These are phyloP conservation scores for Archips crataeganus DNA, from an alignment of 2,888 invertebrate species.

Conservation along the genomic window DNA sequence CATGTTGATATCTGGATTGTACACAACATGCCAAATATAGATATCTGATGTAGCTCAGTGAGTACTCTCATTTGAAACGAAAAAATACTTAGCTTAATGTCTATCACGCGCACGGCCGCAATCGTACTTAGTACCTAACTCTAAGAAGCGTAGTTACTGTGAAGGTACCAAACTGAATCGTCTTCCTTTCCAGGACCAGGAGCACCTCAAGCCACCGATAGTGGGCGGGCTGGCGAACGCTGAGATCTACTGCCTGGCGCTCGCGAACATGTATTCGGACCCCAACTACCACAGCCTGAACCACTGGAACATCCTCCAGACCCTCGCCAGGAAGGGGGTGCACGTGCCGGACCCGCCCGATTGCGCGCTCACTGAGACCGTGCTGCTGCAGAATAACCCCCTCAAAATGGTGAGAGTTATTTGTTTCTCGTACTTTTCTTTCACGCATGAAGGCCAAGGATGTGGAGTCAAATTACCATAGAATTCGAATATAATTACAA, in stretches of 20 bases:
- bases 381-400: slow-evolving; percentile 97
- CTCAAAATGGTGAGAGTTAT: slow-evolving; percentile 91
- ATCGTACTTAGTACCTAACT: too few species aligned
- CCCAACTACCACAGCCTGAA: slow-evolving; percentile 98
- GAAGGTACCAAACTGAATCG: not conserved
- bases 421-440: not conserved
- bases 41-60: not conserved
- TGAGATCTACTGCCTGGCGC: slow-evolving; percentile 96
- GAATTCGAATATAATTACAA: too few species aligned
- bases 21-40: not conserved
- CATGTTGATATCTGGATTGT: not conserved
- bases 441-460: too few species aligned
- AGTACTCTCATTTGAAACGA: not conserved
- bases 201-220: slow-evolving; percentile 97
- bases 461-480: too few species aligned
- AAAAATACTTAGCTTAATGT: too few species aligned
- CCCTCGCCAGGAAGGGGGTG: slow-evolving; percentile 95
- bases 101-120: too few species aligned
- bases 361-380: slow-evolving; percentile 96
- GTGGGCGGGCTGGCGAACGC: slow-evolving; percentile 96
- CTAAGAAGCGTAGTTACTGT: not conserved
- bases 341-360: slow-evolving; percentile 93
- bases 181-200: slow-evolving; percentile 90
- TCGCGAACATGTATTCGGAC: slow-evolving; percentile 98
- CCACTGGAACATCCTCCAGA: slow-evolving; percentile 98